Percentiles rank a stretch among this genome's conserved stretches.
These are phyloP conservation scores for Hemitrygon akajei DNA, from an alignment of 2,797 vertebrate genomes.

Conservation along the genomic window DNA sequence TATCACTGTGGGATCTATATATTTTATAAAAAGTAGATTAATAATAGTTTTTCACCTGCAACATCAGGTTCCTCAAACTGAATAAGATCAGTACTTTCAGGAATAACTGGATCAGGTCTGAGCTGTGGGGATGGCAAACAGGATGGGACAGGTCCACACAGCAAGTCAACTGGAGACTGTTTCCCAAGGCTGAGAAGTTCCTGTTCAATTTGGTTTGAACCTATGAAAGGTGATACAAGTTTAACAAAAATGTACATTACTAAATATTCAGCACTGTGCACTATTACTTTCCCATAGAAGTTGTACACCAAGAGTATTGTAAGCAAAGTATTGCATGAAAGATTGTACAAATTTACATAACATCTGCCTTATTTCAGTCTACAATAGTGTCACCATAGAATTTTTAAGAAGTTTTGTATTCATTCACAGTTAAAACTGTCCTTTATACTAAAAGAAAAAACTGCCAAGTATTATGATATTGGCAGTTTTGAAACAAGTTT, in stretches of 20 bases:
- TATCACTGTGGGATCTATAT: neutral
- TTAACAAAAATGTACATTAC: neutral
- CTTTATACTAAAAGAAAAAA: no score
- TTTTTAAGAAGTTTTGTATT: neutral
- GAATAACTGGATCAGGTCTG: conserved; percentile 75
- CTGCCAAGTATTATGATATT: neutral
- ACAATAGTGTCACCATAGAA: neutral
- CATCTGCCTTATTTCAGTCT: neutral
- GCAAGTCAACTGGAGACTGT: conserved; percentile 74
- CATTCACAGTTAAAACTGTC: neutral
- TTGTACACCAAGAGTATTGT: neutral
- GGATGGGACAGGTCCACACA: conserved; percentile 89
- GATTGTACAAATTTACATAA: neutral
- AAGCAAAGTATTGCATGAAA: neutral
- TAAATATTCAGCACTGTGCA: neutral
- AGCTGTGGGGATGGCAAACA: conserved; percentile 90
- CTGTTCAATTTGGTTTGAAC: conserved; percentile 57
- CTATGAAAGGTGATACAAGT: conserved; percentile 45
- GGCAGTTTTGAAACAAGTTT: neutral
- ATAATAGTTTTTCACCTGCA: conserved; percentile 38
- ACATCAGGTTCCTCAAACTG: conserved; percentile 68
- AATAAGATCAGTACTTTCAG: conserved; percentile 75
- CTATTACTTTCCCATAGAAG: neutral
- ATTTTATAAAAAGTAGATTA: neutral
- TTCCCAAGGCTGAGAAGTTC: conserved; percentile 72